Percentiles rank a stretch among this genome's conserved stretches.
phyloP scores from a whole-genome alignment of 2,888 invertebrate genomes.

The Campoplex nolae region DNA sequence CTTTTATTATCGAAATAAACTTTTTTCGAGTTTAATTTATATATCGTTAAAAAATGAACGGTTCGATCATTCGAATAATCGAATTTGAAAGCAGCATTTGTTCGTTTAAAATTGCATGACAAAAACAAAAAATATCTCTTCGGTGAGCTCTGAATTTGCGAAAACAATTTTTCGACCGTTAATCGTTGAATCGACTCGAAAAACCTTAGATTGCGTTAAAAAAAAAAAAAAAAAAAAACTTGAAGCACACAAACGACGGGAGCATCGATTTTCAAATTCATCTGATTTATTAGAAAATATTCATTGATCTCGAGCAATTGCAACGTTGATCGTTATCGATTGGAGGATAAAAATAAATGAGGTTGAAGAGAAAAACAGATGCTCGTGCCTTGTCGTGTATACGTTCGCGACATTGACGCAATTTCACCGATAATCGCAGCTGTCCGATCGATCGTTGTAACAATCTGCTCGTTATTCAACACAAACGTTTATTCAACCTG shows the following conservation, averaged over 20 bases:
- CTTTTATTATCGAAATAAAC: background rate
- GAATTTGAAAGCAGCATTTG: too few species aligned
- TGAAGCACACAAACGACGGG: too few species aligned
- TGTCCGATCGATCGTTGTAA: background rate
- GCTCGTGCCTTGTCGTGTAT: background rate
- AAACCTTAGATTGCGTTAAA: background rate
- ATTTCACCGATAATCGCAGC: background rate
- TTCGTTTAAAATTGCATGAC: background rate
- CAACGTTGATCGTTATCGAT: background rate
- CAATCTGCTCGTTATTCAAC: background rate
- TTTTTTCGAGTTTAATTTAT: too few species aligned
- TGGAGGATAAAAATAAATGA: background rate
- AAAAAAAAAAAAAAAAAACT: background rate
- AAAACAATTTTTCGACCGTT: background rate
- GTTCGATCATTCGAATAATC: too few species aligned
- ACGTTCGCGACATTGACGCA: conserved; percentile 1
- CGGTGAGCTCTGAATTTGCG: background rate
- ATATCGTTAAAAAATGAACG: too few species aligned
- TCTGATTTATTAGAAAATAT: background rate
- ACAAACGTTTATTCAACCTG: background rate
- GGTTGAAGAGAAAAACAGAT: background rate
- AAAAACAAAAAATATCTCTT: background rate
- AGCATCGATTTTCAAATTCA: too few species aligned
- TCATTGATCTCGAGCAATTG: background rate
- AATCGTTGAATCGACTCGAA: background rate